These are phyloP conservation scores for Hipposideros armiger DNA, from an alignment of 2,113 vertebrate genomes.

Conservation along the genomic window DNA sequence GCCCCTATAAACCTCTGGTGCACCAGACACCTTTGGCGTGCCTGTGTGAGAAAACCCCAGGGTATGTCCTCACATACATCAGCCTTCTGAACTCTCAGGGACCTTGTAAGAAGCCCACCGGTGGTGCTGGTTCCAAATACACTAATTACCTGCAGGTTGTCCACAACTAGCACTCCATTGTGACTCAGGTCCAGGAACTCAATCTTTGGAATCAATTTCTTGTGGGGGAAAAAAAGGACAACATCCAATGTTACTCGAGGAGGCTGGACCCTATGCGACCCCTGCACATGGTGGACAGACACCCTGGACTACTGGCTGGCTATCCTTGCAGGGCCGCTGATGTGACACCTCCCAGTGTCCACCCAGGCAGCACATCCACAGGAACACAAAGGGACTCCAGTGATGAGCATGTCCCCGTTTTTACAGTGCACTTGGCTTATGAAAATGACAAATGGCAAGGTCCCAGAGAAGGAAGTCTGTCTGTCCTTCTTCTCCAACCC, in stretches of 20 bases:
- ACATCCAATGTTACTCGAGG: neutral
- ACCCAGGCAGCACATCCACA: neutral
- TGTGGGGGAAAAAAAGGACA: conserved; percentile 44
- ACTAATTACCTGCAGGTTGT: conserved; percentile 95
- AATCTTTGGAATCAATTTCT: conserved; percentile 97
- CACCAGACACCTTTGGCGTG: neutral
- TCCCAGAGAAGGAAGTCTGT: neutral
- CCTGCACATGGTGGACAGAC: neutral
- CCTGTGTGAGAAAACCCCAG: neutral
- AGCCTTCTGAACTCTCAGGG: neutral
- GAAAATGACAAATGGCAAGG: neutral
- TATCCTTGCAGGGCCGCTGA: neutral
- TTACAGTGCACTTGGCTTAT: neutral
- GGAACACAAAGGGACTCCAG: neutral
- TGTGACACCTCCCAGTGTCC: neutral
- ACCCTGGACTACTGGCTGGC: neutral
- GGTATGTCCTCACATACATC: neutral
- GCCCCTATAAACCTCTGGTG: neutral
- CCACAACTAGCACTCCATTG: conserved; percentile 93
- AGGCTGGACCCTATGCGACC: neutral
- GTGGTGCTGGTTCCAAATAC: neutral
- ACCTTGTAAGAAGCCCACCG: rapidly evolving
- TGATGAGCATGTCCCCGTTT: neutral
- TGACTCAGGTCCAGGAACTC: conserved; percentile 98
- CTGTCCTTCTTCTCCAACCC: neutral